These are phyloP conservation scores for Hyles lineata DNA, from an alignment of 2,888 invertebrate genomes.

Conservation along the genomic window DNA sequence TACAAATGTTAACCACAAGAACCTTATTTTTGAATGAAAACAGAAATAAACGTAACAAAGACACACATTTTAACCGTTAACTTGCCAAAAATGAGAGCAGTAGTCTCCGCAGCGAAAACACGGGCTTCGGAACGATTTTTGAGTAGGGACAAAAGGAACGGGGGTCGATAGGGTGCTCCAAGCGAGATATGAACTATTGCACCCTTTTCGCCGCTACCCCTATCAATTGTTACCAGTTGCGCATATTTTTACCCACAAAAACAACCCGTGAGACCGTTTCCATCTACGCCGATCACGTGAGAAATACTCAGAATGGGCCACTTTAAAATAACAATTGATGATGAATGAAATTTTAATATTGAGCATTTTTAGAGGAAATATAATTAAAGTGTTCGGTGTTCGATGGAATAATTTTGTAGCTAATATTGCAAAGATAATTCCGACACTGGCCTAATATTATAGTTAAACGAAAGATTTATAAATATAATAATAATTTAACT, in stretches of 20 bases:
- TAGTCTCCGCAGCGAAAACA: slow-evolving; percentile 70
- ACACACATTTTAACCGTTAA: slow-evolving; percentile 47
- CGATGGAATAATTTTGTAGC: neutral
- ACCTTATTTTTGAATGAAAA: neutral
- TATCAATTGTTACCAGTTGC: slow-evolving; percentile 81
- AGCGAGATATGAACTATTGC: slow-evolving; percentile 68
- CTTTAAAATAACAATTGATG: slow-evolving; percentile 7
- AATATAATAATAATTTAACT: too few relatives aligned
- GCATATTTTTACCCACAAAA: slow-evolving; percentile 74
- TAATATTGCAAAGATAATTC: neutral
- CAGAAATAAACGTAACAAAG: slow-evolving; percentile 29
- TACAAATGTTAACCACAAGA: too few relatives aligned
- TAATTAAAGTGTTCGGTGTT: neutral
- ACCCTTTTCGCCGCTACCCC: slow-evolving; percentile 66
- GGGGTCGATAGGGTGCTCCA: slow-evolving; percentile 72
- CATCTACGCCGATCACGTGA: slow-evolving; percentile 50
- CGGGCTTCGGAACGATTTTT: slow-evolving; percentile 75
- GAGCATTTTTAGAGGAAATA: neutral
- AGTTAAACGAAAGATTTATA: too few relatives aligned
- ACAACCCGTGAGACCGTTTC: slow-evolving; percentile 55
- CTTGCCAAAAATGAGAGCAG: slow-evolving; percentile 72
- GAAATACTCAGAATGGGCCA: slow-evolving; percentile 31
- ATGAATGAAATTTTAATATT: neutral
- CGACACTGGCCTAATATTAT: too few relatives aligned
- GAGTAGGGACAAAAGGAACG: slow-evolving; percentile 77